phyloP scores from a whole-genome alignment of 2,888 invertebrate genomes.

The Conchocele bisecta region DNA sequence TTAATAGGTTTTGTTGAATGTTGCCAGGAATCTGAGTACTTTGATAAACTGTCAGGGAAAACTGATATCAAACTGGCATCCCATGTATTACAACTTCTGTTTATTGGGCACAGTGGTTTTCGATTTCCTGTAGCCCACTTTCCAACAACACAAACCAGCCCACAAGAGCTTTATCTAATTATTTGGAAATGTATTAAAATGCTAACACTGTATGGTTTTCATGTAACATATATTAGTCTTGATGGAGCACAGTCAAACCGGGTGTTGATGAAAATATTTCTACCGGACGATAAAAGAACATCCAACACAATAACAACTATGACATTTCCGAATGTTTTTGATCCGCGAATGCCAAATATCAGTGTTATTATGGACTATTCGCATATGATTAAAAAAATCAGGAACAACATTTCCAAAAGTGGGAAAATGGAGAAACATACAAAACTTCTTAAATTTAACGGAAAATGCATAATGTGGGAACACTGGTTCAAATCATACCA shows the following conservation, averaged over 20 bases:
- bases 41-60: conserved; percentile 19
- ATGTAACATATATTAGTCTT: conserved; percentile 35
- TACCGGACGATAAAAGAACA: conserved; percentile 18
- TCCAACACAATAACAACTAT: conserved; percentile 6
- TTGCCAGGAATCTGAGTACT: conserved; percentile 4
- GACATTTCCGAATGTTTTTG: conserved; percentile 6
- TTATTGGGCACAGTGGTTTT: conserved; percentile 47
- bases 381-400: conserved; percentile 21
- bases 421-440: neutral
- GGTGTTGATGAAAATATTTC: conserved; percentile 35
- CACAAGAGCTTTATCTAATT: conserved; percentile 38
- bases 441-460: neutral
- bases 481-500: conserved; percentile 44
- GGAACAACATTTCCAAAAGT: conserved; percentile 50
- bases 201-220: conserved; percentile 37
- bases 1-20: conserved; percentile 9
- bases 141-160: conserved; percentile 29
- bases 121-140: conserved; percentile 54
- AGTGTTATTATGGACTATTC: conserved; percentile 37
- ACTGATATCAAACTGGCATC: conserved; percentile 26
- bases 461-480: conserved; percentile 35
- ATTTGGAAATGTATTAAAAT: conserved; percentile 41
- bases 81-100: conserved; percentile 41
- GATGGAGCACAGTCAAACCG: conserved; percentile 55
- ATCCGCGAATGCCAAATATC: neutral